Base-by-base conservation (phyloP, 2,888 invertebrate species). In the Caenorhabditis sp. region DNA sequence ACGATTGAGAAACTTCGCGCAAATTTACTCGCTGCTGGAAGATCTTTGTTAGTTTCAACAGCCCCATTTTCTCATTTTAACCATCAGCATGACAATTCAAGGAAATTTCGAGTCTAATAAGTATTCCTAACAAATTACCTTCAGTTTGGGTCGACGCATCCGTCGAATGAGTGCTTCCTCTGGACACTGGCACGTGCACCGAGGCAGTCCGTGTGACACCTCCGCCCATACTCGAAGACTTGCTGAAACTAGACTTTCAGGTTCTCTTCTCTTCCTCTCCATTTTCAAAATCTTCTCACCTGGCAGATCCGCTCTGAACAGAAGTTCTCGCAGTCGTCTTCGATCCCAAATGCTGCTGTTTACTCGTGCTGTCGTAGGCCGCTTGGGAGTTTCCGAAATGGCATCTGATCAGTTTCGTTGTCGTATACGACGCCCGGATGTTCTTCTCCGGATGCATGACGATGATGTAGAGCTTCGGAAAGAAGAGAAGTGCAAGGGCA, bases 391-490 rank as follows among this genome's bases (percentile, higher is more conserved):
- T 89, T 32, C 89, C 91, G 64, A 91, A 91, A 71, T 91, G 91
- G 79, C 91, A 91, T 50, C 81, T 55, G 56, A 95, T 94, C 82
- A 94, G 94, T 89, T 95, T 95, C 70, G 95, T 94, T 2, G 95
- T 95, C 8, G 95, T 95, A 92, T 95, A 95, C 83, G 95, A 94
- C 26, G 95, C 94, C 58, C 95, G 93, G 87, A 95, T 95, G 92
- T 96, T 96, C 90, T 94, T 94, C 92, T 95, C 95, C 4, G 95
- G 95, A 78, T 94, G 94, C 88, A 95, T 93, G 50, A 95, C 91
- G 84, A 95, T 95, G 89, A 95, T 95, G 92, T 95, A 95, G 55
- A 95, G 92, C 92, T 95, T 95, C 2, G 95, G 95, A 83, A 95
- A 93, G 92, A 95, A 95, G 74, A 95, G 93, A 85, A 95, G 94